Evolutionary conservation across 2,797 vertebrate species (phyloP).

Genomic region (Mormyrops attenuatus): DNA sequence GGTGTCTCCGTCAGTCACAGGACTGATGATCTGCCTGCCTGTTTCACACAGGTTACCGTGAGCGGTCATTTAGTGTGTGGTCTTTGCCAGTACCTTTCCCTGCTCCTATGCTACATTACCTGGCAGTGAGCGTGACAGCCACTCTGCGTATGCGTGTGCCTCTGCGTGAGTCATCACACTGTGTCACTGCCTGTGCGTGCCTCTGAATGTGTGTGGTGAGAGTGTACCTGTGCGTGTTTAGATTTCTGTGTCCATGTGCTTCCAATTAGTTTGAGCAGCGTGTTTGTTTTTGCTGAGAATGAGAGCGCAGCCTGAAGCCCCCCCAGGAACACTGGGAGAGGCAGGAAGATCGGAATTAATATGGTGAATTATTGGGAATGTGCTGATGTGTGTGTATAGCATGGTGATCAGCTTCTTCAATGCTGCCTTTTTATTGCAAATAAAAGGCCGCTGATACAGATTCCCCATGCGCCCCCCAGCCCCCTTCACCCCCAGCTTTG

Average conservation of each 20-base stretch:
- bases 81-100: not conserved
- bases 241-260: slow-evolving; percentile 53
- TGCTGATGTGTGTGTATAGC: not conserved
- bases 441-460: not conserved
- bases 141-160: not conserved
- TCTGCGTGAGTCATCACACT: not conserved
- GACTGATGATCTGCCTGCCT: not conserved
- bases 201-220: slow-evolving; percentile 22
- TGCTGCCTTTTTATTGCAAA: not conserved
- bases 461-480: not conserved
- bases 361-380: not conserved
- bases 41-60: not conserved
- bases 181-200: slow-evolving; percentile 5
- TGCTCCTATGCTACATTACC: not conserved
- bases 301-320: not conserved
- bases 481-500: not conserved
- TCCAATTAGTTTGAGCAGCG: slow-evolving; percentile 55
- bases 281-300: slow-evolving; percentile 61
- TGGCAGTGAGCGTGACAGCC: not conserved
- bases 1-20: not conserved
- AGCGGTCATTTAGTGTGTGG: not conserved
- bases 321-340: not conserved
- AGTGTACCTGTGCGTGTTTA: slow-evolving; percentile 23
- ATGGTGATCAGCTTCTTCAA: not conserved
- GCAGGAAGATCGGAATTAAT: not conserved